Evolutionary conservation across 2,888 invertebrate genomes (phyloP), one percentile per base, ranked within the genome.

Genomic region (Branchellion lobata): DNA sequence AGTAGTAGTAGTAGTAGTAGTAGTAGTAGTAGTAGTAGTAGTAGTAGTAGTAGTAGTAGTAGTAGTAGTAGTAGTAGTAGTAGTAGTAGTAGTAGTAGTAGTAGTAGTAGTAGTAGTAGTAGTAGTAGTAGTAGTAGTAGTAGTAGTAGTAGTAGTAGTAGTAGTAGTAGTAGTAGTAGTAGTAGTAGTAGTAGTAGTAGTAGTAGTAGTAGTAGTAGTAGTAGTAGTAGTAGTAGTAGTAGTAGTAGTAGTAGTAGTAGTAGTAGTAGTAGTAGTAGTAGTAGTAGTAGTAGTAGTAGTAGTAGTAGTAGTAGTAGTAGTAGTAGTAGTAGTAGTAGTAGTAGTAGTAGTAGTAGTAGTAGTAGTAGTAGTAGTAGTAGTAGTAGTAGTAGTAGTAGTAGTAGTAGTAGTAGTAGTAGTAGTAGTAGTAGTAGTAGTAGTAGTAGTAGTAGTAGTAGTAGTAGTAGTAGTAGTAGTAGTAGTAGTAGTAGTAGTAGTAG

Each of bases 111-210:
- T 65, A 65, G 65, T 65, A 65, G 65, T 65, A 65, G n/a, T 65
- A 65, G 65, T n/a, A 65, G 65, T 27, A 65, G 65, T 65, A 65
- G 65, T 65, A 65, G 65, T 65, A 65, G 65, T 65, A 65, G 65
- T 65, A 65, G 65, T 65, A 65, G 65, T 65, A 65, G 65, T 65
- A 65, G 65, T 65, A 65, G 65, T 65, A 65, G 65, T 65, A 65
- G 65, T 65, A 65, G 65, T 65, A 65, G 65, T 65, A 65, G 65
- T 65, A 65, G 65, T 65, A 65, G 65, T 65, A 65, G 65, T 65
- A 65, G 65, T 65, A 65, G 65, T 65, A 65, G 65, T 27, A 65
- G 65, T 65, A 29, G 65, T 29, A 65, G 65, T 65, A 65, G 65
- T 29, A 65, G 65, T 65, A 65, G 29, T 5, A 65, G 65, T 65